These are phyloP conservation scores for Alcedo atthis DNA, from an alignment of 2,797 vertebrate genomes.

Conservation along the genomic window DNA sequence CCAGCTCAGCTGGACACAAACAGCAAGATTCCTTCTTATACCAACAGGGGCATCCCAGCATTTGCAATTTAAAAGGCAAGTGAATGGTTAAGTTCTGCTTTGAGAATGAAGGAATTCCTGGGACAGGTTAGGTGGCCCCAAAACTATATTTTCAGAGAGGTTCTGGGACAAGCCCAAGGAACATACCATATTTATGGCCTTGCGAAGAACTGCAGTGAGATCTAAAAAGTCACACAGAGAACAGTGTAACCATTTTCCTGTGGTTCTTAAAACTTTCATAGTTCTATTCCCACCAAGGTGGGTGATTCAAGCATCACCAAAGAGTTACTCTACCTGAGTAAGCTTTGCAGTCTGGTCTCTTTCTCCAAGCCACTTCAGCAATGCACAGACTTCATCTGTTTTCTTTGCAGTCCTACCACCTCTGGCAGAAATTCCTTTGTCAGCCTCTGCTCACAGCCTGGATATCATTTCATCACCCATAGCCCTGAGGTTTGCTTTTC, in stretches of 20 bases:
- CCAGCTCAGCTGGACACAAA: neutral
- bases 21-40: neutral
- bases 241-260: neutral
- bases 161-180: neutral
- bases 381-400: neutral
- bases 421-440: neutral
- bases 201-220: neutral
- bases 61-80: neutral
- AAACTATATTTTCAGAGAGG: neutral
- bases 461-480: neutral
- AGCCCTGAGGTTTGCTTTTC: neutral
- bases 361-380: fast-evolving
- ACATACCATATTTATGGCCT: neutral
- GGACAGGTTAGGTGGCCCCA: neutral
- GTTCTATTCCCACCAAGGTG: neutral
- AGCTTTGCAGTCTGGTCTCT: neutral
- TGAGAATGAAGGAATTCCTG: neutral
- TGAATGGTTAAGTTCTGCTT: neutral
- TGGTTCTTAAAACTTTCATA: neutral
- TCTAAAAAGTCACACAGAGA: neutral
- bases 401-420: neutral
- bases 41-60: neutral
- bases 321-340: neutral
- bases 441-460: neutral
- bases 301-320: neutral